Conservation (phyloP, 2,113 vertebrate genomes). For the Connochaetes taurinus region DNA sequence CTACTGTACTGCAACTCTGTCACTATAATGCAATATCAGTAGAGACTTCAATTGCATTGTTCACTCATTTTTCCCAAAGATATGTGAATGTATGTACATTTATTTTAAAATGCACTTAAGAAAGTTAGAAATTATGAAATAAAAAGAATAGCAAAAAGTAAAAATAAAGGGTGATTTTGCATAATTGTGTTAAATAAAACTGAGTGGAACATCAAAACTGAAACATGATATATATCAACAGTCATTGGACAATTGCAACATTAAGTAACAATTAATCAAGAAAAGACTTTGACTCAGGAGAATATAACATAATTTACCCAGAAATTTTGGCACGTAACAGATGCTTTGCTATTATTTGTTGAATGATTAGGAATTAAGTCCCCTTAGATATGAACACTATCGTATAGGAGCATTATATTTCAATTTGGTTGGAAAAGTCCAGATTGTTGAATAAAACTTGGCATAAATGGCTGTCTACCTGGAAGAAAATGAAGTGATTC, state of each 20-base stretch:
- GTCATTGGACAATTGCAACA: neutral
- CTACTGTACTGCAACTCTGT: neutral
- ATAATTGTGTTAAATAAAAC: neutral
- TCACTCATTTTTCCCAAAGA: neutral
- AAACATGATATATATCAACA: neutral
- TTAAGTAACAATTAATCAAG: neutral
- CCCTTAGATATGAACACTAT: neutral
- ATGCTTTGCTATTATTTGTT: neutral
- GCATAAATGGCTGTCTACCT: neutral
- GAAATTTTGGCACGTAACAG: neutral
- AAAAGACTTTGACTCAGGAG: neutral
- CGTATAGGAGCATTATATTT: neutral
- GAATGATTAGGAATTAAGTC: neutral
- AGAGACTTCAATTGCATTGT: neutral
- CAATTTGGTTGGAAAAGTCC: neutral
- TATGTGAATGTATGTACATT: neutral
- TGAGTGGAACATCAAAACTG: neutral
- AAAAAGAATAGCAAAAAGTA: neutral
- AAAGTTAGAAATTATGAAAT: neutral
- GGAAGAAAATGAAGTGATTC: neutral
- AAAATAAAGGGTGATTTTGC: neutral
- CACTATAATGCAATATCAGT: neutral
- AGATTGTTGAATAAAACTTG: neutral
- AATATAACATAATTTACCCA: neutral
- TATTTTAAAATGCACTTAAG: neutral